These are phyloP conservation scores for Stichodactyla helianthus DNA, from an alignment of 64 coral and sea anemone genomes.

Conservation along the genomic window DNA sequence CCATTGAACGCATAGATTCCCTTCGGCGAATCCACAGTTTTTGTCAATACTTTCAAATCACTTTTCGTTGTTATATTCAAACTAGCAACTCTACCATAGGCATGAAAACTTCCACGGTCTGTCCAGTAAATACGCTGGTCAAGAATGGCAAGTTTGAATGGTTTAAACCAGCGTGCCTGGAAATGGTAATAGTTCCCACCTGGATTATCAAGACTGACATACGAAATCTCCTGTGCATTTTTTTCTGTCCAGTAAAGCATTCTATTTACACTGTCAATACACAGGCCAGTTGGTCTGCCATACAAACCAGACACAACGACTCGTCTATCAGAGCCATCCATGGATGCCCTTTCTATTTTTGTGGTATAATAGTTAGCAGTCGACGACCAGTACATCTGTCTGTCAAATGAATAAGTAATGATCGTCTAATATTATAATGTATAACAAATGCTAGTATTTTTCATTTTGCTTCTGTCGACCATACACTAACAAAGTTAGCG, in stretches of 20 bases:
- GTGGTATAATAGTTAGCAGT: background rate
- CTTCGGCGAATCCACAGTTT: background rate
- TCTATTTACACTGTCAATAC: conserved; percentile 2
- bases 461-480: too few relatives aligned
- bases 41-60: background rate
- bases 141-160: background rate
- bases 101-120: background rate
- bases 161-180: background rate
- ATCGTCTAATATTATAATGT: too few relatives aligned
- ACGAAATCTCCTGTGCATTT: background rate
- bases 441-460: too few relatives aligned
- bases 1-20: background rate
- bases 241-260: conserved; percentile 33
- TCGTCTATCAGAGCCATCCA: conserved; percentile 28
- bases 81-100: background rate
- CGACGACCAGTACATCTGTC: conserved; percentile 29
- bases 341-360: conserved; percentile 10
- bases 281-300: background rate
- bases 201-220: background rate
- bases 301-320: background rate
- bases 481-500: too few relatives aligned
- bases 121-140: conserved; percentile 23
- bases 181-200: background rate
- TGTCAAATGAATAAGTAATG: background rate
- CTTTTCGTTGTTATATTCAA: background rate